Percentiles rank a stretch among this genome's conserved stretches.
These are phyloP conservation scores for Drosophila sordidula DNA, from an alignment of 2,888 invertebrate genomes.

Conservation along the genomic window DNA sequence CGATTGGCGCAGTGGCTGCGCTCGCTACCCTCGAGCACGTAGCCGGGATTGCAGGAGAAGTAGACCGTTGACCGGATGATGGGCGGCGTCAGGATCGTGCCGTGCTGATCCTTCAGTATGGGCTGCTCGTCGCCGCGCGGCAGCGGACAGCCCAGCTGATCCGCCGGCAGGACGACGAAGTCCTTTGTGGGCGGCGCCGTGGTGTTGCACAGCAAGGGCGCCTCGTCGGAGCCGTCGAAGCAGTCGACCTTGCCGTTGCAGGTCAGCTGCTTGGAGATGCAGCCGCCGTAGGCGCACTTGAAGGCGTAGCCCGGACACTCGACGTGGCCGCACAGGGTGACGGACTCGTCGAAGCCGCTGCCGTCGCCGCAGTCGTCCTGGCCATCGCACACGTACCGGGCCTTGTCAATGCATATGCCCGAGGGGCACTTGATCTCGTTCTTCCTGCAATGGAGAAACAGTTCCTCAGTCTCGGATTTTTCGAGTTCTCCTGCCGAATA, in stretches of 20 bases:
- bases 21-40: slow-evolving; percentile 46
- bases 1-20: slow-evolving; percentile 51
- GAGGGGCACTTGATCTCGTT: slow-evolving; percentile 67
- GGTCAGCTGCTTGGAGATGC: slow-evolving; percentile 40
- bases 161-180: background rate
- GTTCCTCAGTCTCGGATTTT: background rate
- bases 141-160: slow-evolving; percentile 51
- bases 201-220: slow-evolving; percentile 66
- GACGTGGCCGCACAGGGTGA: slow-evolving; percentile 53
- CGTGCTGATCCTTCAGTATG: slow-evolving; percentile 43
- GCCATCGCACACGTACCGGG: slow-evolving; percentile 54
- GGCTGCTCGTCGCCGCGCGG: slow-evolving; percentile 55
- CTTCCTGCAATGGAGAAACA: slow-evolving; percentile 27
- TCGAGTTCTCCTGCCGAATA: background rate
- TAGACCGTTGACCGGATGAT: slow-evolving; percentile 45
- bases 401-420: slow-evolving; percentile 66
- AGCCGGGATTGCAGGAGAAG: slow-evolving; percentile 54
- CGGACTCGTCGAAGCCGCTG: slow-evolving; percentile 57
- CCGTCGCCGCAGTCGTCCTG: slow-evolving; percentile 69
- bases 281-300: slow-evolving; percentile 62
- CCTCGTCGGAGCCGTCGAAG: slow-evolving; percentile 63
- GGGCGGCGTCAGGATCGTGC: slow-evolving; percentile 38
- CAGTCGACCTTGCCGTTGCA: slow-evolving; percentile 58
- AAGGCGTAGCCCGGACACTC: slow-evolving; percentile 68
- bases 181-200: slow-evolving; percentile 26